Evolutionary conservation across 2,113 vertebrate species (phyloP), one percentile per base, ranked within the genome.

Genomic region (Trichechus manatus): DNA sequence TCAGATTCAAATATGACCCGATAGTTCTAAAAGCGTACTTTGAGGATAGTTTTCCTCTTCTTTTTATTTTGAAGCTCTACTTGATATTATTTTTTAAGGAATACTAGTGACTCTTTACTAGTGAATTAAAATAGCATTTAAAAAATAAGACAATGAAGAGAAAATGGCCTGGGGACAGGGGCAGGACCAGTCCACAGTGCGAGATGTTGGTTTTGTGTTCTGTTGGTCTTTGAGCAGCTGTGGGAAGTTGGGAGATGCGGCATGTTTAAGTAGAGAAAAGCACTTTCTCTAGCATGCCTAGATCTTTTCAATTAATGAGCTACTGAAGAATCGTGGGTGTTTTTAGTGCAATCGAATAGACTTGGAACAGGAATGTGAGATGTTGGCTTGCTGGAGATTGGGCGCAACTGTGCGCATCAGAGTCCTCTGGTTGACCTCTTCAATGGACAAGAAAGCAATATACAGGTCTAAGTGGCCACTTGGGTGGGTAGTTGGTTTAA

Each of bases 41-140:
- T 44, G 25, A 6, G 50, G 25, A 74, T 63, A 33, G 78, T 50
- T 72, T 47, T 68, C 14, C 59, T 91, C 13, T 79, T 61, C 63
- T 86, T 87, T 68, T 70, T n/a, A 5, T 87, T 78, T 87, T 80
- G 50, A 85, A 86, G 15, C 47, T 94, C 27, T 56, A 53, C 80
- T 85, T 89, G n/a, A 63, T 79, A 13, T 64, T 66, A 89, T 66
- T 74, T 81, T 74, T 90, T 96, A 70, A 86, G 33, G 77, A 95
- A 63, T 72, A 85, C 44, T 80, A 50, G 86, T 25, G 27, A 63
- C 5, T 29, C 42, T 94, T 77, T 36, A 70, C 47, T 81, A 68
- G 42, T 94, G 33, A 93, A 68, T 84, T 92, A 56, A 93, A 89
- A 31, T 53, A 31, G 36, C 19, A 29, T 36, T 36, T 36, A 8